Base-by-base conservation (phyloP, 2,113 vertebrate genomes). In the Tragelaphus imberbis region DNA sequence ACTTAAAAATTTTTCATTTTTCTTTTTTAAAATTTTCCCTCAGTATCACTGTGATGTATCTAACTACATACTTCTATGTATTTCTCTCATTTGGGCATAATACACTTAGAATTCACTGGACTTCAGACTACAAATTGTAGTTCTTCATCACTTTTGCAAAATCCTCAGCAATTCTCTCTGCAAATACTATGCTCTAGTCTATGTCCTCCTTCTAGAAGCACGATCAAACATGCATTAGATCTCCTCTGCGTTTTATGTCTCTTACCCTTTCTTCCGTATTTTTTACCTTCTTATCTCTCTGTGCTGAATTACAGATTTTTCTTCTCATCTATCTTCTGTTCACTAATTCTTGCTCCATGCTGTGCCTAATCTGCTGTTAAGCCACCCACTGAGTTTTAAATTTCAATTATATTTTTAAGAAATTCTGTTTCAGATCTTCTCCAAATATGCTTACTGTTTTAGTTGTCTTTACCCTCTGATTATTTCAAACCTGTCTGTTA, bases 1-100 rank as follows among this genome's bases (percentile, higher is more conserved):
- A 81, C 84, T 94, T 92, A 93, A 88, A 89, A 93, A 82, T 56
- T 36, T 88, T 91, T 89, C 40, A 25, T 51, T 90, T 25, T 85
- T 9, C 27, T 30, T 19, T 88, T 85, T 88, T 21, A 13, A 5
- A 40, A 86, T 88, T 92, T 89, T 58, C 82, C 91, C 86, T 27
- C 44, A 71, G 61, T 68, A 68, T 79, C 82, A 71, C 51, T 96
- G 23, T 55, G 28, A 97, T 82, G 36, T 75, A n/a, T 84, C 19
- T 36, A 91, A 3, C 16, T 71, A 94, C 5, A 61, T 59, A 77
- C 59, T 91, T 92, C 33, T 79, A 95, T 95, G 71, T 21, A 93
- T 93, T 97, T 97, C 36, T 86, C 51, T 81, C 80, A 75, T 47
- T 44, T 82, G 88, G 84, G 13, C 6, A 13, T 92, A 15, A 30